phyloP scores from a whole-genome alignment of 2,888 invertebrate species.

The Morpho deidamia region DNA sequence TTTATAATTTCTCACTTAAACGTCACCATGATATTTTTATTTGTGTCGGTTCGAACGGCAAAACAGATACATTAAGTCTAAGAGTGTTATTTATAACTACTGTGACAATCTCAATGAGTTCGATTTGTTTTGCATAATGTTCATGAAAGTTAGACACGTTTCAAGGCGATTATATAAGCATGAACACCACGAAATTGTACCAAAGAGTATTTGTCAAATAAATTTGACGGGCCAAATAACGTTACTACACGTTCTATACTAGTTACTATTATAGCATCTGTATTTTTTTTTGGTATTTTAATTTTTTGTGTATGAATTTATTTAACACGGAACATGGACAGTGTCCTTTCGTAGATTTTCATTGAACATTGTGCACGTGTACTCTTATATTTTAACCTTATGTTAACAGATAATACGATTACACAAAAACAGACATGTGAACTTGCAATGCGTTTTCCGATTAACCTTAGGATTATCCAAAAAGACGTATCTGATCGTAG shows the following conservation, averaged over 20 bases:
- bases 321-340: constrained; percentile 11
- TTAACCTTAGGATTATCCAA: constrained; percentile 41
- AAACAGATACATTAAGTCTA: constrained; percentile 57
- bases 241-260: constrained; percentile 5
- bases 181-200: constrained; percentile 18
- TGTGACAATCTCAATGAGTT: constrained; percentile 61
- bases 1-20: constrained; percentile 44
- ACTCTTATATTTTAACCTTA: constrained; percentile 53
- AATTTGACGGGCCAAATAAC: constrained; percentile 1
- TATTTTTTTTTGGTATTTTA: constrained; percentile 14
- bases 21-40: constrained; percentile 36
- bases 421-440: constrained; percentile 58
- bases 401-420: constrained; percentile 61
- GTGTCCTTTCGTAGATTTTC: constrained; percentile 27
- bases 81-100: constrained; percentile 71
- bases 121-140: constrained; percentile 56
- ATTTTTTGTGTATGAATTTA: constrained; percentile 7
- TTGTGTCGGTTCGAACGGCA: constrained; percentile 47
- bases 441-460: constrained; percentile 53
- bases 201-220: constrained; percentile 12
- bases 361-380: constrained; percentile 60
- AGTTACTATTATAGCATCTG: constrained; percentile 15
- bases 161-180: constrained; percentile 7
- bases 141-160: constrained; percentile 40
- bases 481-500: constrained; percentile 47